Conservation (phyloP, 2,797 vertebrate genomes). For the Crypturellus tataupa region DNA sequence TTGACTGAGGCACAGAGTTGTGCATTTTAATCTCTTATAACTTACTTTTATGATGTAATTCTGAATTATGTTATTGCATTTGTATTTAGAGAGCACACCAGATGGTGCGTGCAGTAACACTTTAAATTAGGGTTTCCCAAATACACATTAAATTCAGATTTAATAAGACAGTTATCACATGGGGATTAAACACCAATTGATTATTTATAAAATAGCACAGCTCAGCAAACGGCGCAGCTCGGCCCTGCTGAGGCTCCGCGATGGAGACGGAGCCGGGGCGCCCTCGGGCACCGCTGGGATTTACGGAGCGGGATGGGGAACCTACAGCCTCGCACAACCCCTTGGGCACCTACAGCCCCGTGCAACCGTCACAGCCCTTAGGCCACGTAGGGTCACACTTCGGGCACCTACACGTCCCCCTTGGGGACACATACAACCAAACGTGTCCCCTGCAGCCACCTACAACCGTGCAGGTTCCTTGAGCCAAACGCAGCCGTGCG, state of each 20-base stretch:
- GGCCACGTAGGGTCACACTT: too few species aligned
- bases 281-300: background rate
- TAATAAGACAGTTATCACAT: conserved; percentile 75
- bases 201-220: conserved; percentile 38
- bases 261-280: background rate
- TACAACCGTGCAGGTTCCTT: too few species aligned
- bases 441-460: too few species aligned
- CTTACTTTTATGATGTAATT: conserved; percentile 60
- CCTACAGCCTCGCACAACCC: too few species aligned
- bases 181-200: conserved; percentile 70
- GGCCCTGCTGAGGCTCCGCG: fast-evolving
- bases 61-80: conserved; percentile 69
- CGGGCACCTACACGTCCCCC: too few species aligned
- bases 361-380: too few species aligned
- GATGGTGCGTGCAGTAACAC: conserved; percentile 70
- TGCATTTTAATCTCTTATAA: conserved; percentile 55
- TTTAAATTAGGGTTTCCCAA: conserved; percentile 74
- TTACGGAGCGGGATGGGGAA: background rate
- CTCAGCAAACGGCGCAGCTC: background rate
- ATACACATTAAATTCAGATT: conserved; percentile 78
- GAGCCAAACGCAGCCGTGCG: too few species aligned
- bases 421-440: too few species aligned
- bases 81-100: conserved; percentile 67
- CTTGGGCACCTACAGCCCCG: too few species aligned
- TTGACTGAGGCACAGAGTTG: conserved; percentile 29